Conservation (phyloP, 2,797 vertebrate species). For the Jordanella pulchra region DNA sequence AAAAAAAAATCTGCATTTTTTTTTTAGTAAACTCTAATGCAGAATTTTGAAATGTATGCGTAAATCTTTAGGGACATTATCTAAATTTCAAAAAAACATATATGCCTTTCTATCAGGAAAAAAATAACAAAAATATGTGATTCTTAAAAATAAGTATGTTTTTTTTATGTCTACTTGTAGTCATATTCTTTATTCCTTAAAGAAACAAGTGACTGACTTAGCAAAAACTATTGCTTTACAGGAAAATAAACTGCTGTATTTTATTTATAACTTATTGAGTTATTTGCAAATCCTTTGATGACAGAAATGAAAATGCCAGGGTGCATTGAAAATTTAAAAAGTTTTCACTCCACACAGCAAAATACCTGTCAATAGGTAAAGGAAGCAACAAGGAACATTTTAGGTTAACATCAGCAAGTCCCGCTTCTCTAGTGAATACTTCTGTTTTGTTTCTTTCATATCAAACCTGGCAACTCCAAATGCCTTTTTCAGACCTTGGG, state of each 20-base stretch:
- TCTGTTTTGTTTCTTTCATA: slow-evolving; percentile 28
- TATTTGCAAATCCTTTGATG: slow-evolving; percentile 51
- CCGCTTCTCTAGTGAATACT: slow-evolving; percentile 32
- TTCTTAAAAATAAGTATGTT: slow-evolving; percentile 22
- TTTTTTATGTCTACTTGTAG: slow-evolving; percentile 21
- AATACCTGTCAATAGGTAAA: slow-evolving; percentile 31
- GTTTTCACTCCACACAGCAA: slow-evolving; percentile 34
- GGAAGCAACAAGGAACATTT: slow-evolving; percentile 15
- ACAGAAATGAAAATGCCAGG: slow-evolving; percentile 43
- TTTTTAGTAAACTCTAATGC: slow-evolving; percentile 8
- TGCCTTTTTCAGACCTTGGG: slow-evolving; percentile 22
- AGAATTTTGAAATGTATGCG: slow-evolving; percentile 4
- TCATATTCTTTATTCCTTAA: slow-evolving; percentile 25
- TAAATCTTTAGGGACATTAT: slow-evolving; percentile 23
- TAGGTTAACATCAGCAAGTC: slow-evolving; percentile 10
- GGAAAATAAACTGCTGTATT: slow-evolving; percentile 47
- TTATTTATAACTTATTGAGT: slow-evolving; percentile 55
- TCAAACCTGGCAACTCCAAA: slow-evolving; percentile 18
- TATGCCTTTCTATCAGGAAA: slow-evolving; percentile 10
- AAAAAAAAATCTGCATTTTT: background rate
- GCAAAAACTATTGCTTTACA: slow-evolving; percentile 32
- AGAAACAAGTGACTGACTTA: slow-evolving; percentile 36
- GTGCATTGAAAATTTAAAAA: slow-evolving; percentile 55
- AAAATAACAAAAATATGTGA: slow-evolving; percentile 25
- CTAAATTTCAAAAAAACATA: background rate